phyloP scores from a whole-genome alignment of 2,113 vertebrate genomes.

The Etheostoma cragini region DNA sequence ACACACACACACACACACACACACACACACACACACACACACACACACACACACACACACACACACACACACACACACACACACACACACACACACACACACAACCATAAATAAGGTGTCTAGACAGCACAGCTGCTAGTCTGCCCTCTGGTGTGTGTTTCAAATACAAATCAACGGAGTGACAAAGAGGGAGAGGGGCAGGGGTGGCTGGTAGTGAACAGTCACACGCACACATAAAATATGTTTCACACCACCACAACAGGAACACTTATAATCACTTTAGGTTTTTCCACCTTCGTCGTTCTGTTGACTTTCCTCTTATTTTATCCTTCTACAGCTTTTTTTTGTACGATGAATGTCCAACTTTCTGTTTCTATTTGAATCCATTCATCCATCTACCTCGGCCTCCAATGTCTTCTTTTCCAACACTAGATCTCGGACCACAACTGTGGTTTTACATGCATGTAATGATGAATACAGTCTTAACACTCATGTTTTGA shows the following conservation, averaged over 20 bases:
- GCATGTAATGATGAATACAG: neutral
- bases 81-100: constrained; percentile 20
- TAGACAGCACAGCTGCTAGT: constrained; percentile 59
- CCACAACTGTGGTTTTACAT: neutral
- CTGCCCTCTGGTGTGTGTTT: constrained; percentile 57
- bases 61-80: constrained; percentile 21
- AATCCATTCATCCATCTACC: neutral
- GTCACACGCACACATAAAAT: neutral
- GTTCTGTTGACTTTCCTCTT: neutral
- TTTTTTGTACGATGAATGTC: neutral
- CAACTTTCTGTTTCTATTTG: neutral
- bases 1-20: constrained; percentile 23
- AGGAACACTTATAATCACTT: neutral
- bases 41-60: constrained; percentile 12
- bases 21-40: neutral
- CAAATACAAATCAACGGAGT: constrained; percentile 60
- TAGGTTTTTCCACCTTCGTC: neutral
- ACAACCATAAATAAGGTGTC: constrained; percentile 58
- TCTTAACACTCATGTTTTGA: neutral
- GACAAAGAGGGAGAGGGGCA: neutral
- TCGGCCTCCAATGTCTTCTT: neutral
- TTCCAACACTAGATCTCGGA: neutral
- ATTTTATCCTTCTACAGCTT: neutral
- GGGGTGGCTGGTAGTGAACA: neutral
- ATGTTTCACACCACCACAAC: neutral